These are phyloP conservation scores for Malacoctenus gilli DNA, from an alignment of 2,797 vertebrate species.

Conservation along the genomic window DNA sequence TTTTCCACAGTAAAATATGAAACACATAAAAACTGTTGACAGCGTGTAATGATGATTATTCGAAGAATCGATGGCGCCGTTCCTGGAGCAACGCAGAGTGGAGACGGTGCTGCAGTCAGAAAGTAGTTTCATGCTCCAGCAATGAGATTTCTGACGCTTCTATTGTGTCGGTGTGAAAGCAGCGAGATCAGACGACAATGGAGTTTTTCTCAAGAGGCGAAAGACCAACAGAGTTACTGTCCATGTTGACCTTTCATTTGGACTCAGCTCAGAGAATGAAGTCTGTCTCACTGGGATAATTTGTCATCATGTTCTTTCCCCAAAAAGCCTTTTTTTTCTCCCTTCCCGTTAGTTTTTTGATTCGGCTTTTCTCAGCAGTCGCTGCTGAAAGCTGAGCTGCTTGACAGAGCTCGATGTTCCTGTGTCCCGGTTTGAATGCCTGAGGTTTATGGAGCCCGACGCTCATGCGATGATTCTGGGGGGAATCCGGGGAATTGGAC, in stretches of 20 bases:
- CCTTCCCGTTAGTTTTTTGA: neutral
- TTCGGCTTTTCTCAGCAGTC: neutral
- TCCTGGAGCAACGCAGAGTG: neutral
- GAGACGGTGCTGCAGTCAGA: too few relatives aligned
- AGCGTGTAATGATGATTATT: conserved; percentile 4
- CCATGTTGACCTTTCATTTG: too few relatives aligned
- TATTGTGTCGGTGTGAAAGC: too few relatives aligned
- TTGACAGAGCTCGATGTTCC: neutral
- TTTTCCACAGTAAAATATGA: neutral
- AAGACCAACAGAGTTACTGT: too few relatives aligned
- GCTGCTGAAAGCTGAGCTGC: neutral
- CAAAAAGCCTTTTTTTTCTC: neutral
- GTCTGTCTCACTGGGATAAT: too few relatives aligned
- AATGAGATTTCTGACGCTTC: too few relatives aligned
- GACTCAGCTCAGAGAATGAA: too few relatives aligned
- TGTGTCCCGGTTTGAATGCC: neutral
- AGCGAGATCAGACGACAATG: too few relatives aligned
- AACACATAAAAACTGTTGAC: conserved; percentile 3
- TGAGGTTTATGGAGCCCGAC: neutral
- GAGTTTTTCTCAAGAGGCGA: too few relatives aligned
- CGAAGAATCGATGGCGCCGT: neutral
- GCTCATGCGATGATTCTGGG: neutral
- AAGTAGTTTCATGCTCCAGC: too few relatives aligned
- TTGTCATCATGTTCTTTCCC: too few relatives aligned
- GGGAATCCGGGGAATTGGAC: neutral